phyloP scores from a whole-genome alignment of 2,888 invertebrate genomes.

The Drosophila barbarae region DNA sequence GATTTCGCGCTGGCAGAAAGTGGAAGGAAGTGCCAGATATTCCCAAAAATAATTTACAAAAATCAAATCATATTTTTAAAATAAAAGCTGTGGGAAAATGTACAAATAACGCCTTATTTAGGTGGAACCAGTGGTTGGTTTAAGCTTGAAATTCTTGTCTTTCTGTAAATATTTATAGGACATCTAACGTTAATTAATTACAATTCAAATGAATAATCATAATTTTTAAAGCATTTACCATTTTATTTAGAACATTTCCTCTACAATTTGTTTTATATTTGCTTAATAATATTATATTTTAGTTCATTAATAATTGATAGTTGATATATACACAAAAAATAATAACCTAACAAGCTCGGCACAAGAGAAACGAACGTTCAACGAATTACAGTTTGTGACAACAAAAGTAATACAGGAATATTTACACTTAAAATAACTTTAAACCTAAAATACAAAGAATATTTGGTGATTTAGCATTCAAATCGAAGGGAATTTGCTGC shows the following conservation, averaged over 20 bases:
- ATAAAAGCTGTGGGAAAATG: constrained; percentile 12
- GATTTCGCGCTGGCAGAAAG: constrained; percentile 21
- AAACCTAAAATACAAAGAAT: constrained; percentile 50
- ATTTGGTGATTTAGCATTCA: constrained; percentile 65
- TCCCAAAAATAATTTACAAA: constrained; percentile 13
- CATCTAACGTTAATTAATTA: background rate
- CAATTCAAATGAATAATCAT: background rate
- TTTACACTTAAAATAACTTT: constrained; percentile 25
- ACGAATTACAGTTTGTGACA: constrained; percentile 22
- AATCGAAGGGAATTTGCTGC: constrained; percentile 17
- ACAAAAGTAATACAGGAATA: constrained; percentile 34
- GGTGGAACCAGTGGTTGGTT: background rate
- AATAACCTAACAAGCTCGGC: constrained; percentile 23
- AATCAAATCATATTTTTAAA: constrained; percentile 2
- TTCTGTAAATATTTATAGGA: background rate
- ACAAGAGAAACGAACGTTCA: constrained; percentile 28
- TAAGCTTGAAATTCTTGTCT: background rate
- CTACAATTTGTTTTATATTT: constrained; percentile 1
- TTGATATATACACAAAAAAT: constrained; percentile 15
- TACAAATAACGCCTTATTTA: too few relatives aligned
- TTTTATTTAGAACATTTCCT: constrained; percentile 17
- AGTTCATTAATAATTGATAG: background rate
- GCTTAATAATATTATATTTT: background rate
- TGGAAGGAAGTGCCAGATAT: constrained; percentile 30
- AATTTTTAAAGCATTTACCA: background rate